Conservation (phyloP, 2,113 vertebrate genomes). For the Antigone vipio region DNA sequence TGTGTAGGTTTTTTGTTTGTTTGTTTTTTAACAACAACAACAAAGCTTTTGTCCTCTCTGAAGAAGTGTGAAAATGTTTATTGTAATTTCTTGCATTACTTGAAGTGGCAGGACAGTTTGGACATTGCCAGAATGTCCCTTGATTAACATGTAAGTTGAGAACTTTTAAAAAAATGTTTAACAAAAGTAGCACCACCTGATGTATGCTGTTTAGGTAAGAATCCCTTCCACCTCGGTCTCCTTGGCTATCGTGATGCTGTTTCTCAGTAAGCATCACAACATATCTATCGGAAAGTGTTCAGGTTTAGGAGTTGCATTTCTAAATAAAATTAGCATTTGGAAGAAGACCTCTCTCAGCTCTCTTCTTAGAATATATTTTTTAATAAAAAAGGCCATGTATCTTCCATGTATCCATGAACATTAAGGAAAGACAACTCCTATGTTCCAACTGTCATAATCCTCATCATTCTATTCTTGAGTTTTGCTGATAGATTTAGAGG, state of each 20-base stretch:
- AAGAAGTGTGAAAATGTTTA: background rate
- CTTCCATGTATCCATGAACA: background rate
- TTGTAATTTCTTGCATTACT: background rate
- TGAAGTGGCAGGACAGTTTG: background rate
- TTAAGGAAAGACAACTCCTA: background rate
- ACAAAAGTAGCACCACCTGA: background rate
- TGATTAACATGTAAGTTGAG: background rate
- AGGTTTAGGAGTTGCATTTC: background rate
- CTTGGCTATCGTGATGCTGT: background rate
- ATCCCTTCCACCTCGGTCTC: background rate
- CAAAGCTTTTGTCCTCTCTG: background rate
- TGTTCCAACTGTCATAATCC: background rate
- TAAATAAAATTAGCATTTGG: background rate
- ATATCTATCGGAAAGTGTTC: background rate
- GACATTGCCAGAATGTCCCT: background rate
- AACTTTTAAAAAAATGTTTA: background rate
- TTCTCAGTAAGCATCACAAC: background rate
- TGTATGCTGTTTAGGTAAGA: background rate
- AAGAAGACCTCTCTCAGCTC: background rate
- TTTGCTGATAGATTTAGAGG: background rate
- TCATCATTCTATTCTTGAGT: background rate
- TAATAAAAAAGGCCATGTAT: background rate
- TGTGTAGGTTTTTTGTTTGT: background rate
- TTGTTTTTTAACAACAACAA: background rate
- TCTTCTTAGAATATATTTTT: background rate